Evolutionary conservation across 2,888 invertebrate species (phyloP), one percentile per base, ranked within the genome.

Genomic region (Drosophila trichaetosa): DNA sequence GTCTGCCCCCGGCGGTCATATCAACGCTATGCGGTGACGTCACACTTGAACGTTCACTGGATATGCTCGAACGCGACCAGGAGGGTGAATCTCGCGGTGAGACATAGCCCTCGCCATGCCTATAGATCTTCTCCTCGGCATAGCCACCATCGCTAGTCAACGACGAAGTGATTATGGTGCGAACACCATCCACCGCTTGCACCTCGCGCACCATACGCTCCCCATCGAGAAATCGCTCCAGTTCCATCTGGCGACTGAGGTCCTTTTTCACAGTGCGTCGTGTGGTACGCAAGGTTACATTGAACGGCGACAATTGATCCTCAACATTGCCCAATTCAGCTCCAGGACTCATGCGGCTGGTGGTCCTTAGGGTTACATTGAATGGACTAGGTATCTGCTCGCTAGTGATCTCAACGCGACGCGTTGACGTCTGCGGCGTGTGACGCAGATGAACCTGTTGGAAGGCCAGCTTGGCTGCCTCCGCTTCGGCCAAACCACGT

Each of bases 171-270:
- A 94, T 93, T 36, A 94, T 93, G 31, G 91, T 93, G 59, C 91
- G 91, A 1, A 92, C 85, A 0, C 91, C 92, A 73, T 93, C 92
- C 4, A 83, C 91, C 1, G 94, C 91, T 10, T 92, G 93, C 1
- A 95, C 92, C 83, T 96, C 95, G 54, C 94, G 93, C n/a, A 95
- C 92, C 40, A 95, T 92, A 95, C 96, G 89, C 91, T 97, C 96
- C 79, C 96, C 96, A 91, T 96, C 96, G 54, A 96, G 95, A 80
- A 95, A 94, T 85, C 95, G 95, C 10, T 84, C 89, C 71, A 80
- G 49, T 71, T 91, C 76, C 89, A 83, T 83, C 76, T 91, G 69
- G 67, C 87, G 56, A 67, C 86, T 73, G 53, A 86, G 60, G 53
- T 80, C 63, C 71, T 73, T 74, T 16, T 80, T 90, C 6, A 78